Evolutionary conservation across 2,888 invertebrate genomes (phyloP).

Genomic region (Trimorus sp.): DNA sequence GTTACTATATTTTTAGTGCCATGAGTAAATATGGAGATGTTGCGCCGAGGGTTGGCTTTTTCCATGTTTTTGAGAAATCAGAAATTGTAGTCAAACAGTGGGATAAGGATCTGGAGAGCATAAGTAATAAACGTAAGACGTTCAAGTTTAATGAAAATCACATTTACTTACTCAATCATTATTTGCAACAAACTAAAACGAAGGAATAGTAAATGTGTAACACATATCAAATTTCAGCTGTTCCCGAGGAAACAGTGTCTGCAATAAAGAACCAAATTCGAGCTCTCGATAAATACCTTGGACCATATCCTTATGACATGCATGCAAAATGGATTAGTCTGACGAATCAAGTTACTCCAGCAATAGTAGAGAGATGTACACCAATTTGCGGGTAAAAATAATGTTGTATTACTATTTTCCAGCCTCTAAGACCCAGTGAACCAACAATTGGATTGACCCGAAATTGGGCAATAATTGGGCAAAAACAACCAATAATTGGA

Average conservation of each 20-base stretch:
- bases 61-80: slow-evolving; percentile 90
- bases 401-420: background rate
- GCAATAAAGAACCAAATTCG: slow-evolving; percentile 87
- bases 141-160: slow-evolving; percentile 7
- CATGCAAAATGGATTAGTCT: slow-evolving; percentile 93
- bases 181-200: too few species aligned
- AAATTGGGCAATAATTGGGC: too few species aligned
- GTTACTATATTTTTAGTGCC: slow-evolving; percentile 82
- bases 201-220: too few species aligned
- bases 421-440: background rate
- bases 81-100: slow-evolving; percentile 95
- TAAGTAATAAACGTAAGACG: slow-evolving; percentile 83
- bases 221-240: slow-evolving; percentile 78
- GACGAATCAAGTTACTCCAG: slow-evolving; percentile 82
- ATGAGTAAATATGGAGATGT: slow-evolving; percentile 82
- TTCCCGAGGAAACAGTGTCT: slow-evolving; percentile 86
- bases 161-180: too few species aligned
- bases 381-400: slow-evolving; percentile 86
- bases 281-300: slow-evolving; percentile 90
- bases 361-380: slow-evolving; percentile 84
- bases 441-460: too few species aligned
- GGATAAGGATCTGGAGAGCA: slow-evolving; percentile 90
- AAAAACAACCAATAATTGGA: too few species aligned
- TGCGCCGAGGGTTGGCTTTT: slow-evolving; percentile 89
- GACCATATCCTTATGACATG: slow-evolving; percentile 95